Base-by-base conservation (phyloP, 2,797 vertebrate species). In the Danionella dracula region DNA sequence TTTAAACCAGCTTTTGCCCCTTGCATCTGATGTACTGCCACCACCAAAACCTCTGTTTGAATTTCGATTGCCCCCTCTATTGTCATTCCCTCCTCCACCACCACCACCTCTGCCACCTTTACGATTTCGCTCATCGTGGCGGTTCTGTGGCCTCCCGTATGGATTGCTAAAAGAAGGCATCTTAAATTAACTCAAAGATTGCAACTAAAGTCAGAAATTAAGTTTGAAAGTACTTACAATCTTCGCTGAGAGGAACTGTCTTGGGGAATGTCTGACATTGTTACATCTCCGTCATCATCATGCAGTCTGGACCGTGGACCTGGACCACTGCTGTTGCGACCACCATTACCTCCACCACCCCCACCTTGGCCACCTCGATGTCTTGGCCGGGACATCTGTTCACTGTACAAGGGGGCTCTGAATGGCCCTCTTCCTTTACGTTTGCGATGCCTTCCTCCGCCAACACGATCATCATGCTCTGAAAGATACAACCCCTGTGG, bases 381-480 rank as follows among this genome's bases (percentile, higher is more conserved):
- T 27, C 85, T 82, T 0, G 79, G 70, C 5, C 85, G 81, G 8
- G 80, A 74, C 34, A 71, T 78, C 58, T 80, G 79, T 31, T 83
- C 91, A 0, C 86, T 83, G 66, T 85, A 89, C 74, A 88, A 73
- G 32, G 86, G 89, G 8, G 86, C 90, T 10, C 87, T 83, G 66
- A 91, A 91, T 5, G 89, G 89, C 4, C 89, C 90, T 1, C 89
- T 85, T 23, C 91, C 91, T 69, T 90, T 92, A 59, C 83, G 82
- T 37, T 82, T 84, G 32, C 88, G 86, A 8, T 78, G 79, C 17
- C 84, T 81, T 42, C 85, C 84, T 17, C 61, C 78, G 11, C 82
- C 77, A 68, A 88, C 84, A 0, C 89, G 83, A 53, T 92, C 91
- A 79, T 92, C 89, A 1, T 92, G 89, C 59, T 91, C 91, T 92